phyloP scores from a whole-genome alignment of 92 coral and sea anemone genomes.

The Pocillopora grandis region DNA sequence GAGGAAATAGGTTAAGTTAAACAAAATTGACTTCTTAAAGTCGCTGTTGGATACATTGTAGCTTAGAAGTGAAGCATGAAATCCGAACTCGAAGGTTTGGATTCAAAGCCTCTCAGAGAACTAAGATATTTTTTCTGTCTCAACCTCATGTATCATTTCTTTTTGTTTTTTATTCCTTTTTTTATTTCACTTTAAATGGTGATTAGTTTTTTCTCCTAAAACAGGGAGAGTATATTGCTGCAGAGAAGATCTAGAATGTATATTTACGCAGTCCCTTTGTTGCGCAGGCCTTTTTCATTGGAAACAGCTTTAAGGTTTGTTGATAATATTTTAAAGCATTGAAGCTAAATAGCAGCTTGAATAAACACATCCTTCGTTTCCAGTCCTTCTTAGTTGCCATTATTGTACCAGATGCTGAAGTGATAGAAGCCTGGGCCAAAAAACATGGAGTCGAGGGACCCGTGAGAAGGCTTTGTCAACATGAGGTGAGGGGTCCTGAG shows the following conservation, averaged over 20 bases:
- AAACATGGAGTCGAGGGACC: conserved; percentile 55
- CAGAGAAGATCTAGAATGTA: conserved; percentile 77
- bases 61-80: too few species aligned
- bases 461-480: conserved; percentile 65
- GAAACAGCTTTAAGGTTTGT: conserved; percentile 82
- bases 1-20: too few species aligned
- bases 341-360: background rate
- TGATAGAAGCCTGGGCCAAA: conserved; percentile 75
- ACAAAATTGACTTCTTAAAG: too few species aligned
- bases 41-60: too few species aligned
- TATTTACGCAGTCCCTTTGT: conserved; percentile 84
- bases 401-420: conserved; percentile 82
- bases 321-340: background rate
- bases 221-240: conserved; percentile 84
- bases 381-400: conserved; percentile 78
- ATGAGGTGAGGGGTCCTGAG: conserved; percentile 11
- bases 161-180: background rate
- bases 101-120: too few species aligned
- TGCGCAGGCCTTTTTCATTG: conserved; percentile 84
- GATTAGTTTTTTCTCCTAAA: background rate
- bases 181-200: background rate
- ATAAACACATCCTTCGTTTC: conserved; percentile 1
- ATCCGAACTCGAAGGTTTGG: too few species aligned
- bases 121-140: too few species aligned
- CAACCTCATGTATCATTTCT: too few species aligned